These are phyloP conservation scores for Pipistrellus pipistrellus DNA, from an alignment of 2,797 vertebrate genomes.

Conservation along the genomic window DNA sequence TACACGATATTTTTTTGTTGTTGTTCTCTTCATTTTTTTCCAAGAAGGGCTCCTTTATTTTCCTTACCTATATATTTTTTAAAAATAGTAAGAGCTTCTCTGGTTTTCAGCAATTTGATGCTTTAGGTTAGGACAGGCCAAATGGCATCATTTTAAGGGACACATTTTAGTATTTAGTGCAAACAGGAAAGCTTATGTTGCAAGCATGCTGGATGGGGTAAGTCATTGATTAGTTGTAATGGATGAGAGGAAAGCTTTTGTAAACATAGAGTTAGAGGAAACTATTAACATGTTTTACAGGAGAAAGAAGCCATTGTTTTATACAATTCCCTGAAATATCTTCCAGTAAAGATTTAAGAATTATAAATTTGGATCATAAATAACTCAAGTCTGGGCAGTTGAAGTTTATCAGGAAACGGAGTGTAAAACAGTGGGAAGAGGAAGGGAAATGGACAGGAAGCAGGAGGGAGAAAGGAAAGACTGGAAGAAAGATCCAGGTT, in stretches of 20 bases:
- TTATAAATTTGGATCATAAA: constrained; percentile 64
- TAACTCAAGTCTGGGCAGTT: constrained; percentile 50
- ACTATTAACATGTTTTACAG: constrained; percentile 69
- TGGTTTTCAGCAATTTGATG: constrained; percentile 24
- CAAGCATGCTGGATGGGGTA: constrained; percentile 33
- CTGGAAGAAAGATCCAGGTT: background rate
- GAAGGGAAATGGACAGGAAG: background rate
- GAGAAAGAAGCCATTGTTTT: constrained; percentile 52
- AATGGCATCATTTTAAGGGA: constrained; percentile 33
- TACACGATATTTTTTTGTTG: background rate
- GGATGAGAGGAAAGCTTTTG: constrained; percentile 67
- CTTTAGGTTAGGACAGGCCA: constrained; percentile 46
- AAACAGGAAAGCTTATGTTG: constrained; percentile 16
- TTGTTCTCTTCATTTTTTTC: constrained; percentile 42
- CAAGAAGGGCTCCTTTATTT: background rate
- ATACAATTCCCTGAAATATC: constrained; percentile 54
- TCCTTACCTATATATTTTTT: constrained; percentile 23
- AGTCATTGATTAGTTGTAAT: constrained; percentile 74
- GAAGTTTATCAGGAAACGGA: constrained; percentile 5
- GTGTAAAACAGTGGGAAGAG: background rate
- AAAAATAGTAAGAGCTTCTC: background rate
- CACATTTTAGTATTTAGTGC: constrained; percentile 70
- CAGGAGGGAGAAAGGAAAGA: background rate
- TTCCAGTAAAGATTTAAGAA: constrained; percentile 33
- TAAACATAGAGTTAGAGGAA: constrained; percentile 72